Base-by-base conservation (phyloP, 2,888 invertebrate species). In the Macaria liturata region DNA sequence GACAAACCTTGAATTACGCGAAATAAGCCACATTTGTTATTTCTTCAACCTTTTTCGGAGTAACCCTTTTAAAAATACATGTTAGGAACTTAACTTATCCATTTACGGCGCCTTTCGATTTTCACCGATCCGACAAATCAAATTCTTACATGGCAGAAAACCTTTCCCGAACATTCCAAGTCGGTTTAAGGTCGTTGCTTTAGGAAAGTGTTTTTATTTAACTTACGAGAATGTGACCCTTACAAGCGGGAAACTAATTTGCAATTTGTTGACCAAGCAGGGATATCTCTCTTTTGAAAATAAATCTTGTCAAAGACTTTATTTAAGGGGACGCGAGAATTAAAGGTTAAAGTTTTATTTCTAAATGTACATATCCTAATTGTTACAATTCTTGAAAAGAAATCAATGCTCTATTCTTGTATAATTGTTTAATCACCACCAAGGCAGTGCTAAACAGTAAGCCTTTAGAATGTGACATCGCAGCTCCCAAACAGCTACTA, bases 11-110 rank as follows among this genome's bases (percentile, higher is more conserved):
- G 71, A 75, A 73, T 78, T 78, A 69, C 63, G 60, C 59, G 67
- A 70, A 78, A 78, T 78, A 80, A 81, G 72, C 74, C 71, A 62
- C 69, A 70, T 74, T 74, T 73, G 69, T 75, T 75, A 69, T 76
- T 73, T 70, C 69, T 74, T 65, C 59, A 71, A 70, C 76, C 70
- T 71, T 75, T 78, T 64, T 65, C 57, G 59, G 59, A 73, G 60
- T 72, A 70, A 69, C 67, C 72, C 73, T 71, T 73, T 74, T 69
- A 70, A 69, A 67, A 65, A 62, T 66, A 66, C 66, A 67, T 65
- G 66, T 69, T 66, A 53, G 64, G 55, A 60, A 61, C 66, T 63
- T 62, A 61, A 61, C 57, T 62, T 64, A 57, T 64, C 59, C 54
- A 54, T 61, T 57, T 65, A 49, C 47, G 54, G 20, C 3, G 46